phyloP scores from a whole-genome alignment of 23 tunicate species.

The Pegea sp. region DNA sequence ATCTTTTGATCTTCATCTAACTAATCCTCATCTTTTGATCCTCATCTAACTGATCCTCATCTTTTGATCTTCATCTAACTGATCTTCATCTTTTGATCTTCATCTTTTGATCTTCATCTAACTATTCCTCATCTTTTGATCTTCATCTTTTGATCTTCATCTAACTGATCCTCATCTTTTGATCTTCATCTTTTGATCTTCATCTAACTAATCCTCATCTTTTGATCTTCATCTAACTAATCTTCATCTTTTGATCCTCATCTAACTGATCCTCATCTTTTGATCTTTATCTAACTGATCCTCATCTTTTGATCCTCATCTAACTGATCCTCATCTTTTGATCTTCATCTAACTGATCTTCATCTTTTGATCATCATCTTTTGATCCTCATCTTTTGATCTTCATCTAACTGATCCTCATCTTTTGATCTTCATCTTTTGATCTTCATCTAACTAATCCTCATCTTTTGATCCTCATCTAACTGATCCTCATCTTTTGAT shows the following conservation, averaged over 20 bases:
- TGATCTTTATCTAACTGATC: too few species aligned
- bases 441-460: neutral
- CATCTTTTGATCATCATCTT: neutral
- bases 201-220: neutral
- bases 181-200: neutral
- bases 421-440: neutral
- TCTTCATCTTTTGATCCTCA: neutral
- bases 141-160: too few species aligned
- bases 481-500: too few species aligned
- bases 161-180: neutral
- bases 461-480: neutral
- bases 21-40: neutral
- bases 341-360: neutral
- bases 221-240: too few species aligned
- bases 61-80: too few species aligned
- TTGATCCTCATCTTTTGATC: too few species aligned
- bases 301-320: too few species aligned
- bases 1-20: neutral
- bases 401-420: too few species aligned
- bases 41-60: too few species aligned
- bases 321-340: neutral
- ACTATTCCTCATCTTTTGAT: neutral
- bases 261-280: neutral
- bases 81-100: neutral
- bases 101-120: neutral